phyloP scores from a whole-genome alignment of 2,888 invertebrate species.

The Bombylius major region DNA sequence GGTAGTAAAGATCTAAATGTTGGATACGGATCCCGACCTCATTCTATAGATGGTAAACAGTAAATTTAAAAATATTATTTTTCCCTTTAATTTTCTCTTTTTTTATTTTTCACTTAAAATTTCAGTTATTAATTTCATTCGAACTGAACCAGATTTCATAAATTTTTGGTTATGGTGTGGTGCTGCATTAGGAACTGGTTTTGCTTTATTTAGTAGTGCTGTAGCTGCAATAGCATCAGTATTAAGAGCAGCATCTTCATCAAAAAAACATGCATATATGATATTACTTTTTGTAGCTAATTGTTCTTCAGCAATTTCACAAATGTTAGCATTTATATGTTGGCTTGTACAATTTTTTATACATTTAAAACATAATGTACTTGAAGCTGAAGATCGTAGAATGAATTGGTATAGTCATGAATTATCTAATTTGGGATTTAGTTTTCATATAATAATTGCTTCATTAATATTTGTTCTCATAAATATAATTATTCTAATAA shows the following conservation, averaged over 20 bases:
- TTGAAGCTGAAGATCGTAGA: constrained; percentile 64
- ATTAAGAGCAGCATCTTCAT: constrained; percentile 32
- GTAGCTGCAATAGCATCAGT: constrained; percentile 35
- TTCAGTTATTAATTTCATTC: constrained; percentile 29
- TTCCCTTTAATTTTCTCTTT: neutral
- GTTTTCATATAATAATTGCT: constrained; percentile 52
- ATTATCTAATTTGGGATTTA: constrained; percentile 69
- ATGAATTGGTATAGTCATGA: constrained; percentile 75
- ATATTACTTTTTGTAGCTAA: constrained; percentile 30
- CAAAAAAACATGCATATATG: constrained; percentile 32
- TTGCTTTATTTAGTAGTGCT: constrained; percentile 31
- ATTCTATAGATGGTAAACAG: constrained; percentile 59
- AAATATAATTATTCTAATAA: constrained; percentile 28
- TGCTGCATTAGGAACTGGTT: constrained; percentile 33
- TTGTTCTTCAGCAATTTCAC: constrained; percentile 50
- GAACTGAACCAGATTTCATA: constrained; percentile 28
- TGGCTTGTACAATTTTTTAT: constrained; percentile 78
- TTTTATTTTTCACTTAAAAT: neutral
- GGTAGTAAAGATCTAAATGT: constrained; percentile 72
- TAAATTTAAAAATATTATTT: neutral
- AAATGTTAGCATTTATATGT: constrained; percentile 59
- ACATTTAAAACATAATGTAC: constrained; percentile 67
- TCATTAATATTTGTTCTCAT: constrained; percentile 31
- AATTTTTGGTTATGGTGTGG: constrained; percentile 35
- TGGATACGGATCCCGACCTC: constrained; percentile 66